Percentiles rank a stretch among this genome's conserved stretches.
These are phyloP conservation scores for Vulpes lagopus DNA, from an alignment of 2,113 vertebrate species.

Conservation along the genomic window DNA sequence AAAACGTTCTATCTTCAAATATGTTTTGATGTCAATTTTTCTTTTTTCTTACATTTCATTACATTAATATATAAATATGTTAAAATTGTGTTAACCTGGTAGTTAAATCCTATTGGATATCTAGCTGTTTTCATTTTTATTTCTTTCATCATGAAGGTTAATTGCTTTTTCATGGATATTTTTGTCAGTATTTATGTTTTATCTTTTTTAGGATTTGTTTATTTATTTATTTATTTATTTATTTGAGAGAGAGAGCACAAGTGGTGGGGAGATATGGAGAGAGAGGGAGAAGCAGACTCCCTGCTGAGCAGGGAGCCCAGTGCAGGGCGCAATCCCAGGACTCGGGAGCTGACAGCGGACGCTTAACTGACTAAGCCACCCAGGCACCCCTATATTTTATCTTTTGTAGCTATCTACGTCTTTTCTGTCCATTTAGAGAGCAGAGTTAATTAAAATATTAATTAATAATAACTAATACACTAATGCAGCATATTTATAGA, in stretches of 20 bases:
- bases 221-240: too few species aligned
- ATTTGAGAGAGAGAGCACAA: neutral
- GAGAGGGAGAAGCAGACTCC: too few species aligned
- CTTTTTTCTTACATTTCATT: neutral
- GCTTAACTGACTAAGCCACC: too few species aligned
- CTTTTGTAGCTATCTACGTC: neutral
- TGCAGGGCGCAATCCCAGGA: too few species aligned
- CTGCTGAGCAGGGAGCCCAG: too few species aligned
- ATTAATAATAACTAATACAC: neutral
- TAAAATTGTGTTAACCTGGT: neutral
- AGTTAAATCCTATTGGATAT: neutral
- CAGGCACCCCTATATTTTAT: neutral
- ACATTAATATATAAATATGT: neutral
- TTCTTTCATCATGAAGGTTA: neutral
- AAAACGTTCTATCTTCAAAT: neutral
- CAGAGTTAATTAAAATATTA: neutral
- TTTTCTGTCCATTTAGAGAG: neutral
- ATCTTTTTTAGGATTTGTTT: neutral
- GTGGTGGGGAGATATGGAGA: too few species aligned
- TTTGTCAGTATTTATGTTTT: neutral
- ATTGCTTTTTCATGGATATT: neutral
- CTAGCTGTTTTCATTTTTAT: neutral
- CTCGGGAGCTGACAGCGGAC: too few species aligned
- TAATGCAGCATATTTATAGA: neutral
- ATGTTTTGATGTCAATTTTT: neutral